Conservation (phyloP, 1,140 invertebrate genomes). For the Lepidurus packardi region DNA sequence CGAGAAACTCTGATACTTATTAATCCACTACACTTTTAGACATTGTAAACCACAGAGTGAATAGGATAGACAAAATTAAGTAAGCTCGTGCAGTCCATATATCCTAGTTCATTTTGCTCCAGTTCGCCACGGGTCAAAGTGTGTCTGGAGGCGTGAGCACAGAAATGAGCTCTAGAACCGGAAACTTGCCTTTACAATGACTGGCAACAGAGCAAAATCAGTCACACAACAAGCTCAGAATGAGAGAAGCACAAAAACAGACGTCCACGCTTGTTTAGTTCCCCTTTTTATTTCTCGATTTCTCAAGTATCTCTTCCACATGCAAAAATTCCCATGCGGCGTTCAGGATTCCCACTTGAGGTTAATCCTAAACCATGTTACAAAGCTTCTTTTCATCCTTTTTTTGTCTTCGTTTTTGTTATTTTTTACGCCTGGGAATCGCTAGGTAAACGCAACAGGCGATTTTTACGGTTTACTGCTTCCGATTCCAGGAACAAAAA, state of each 20-base stretch:
- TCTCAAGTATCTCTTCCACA: neutral
- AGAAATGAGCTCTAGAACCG: neutral
- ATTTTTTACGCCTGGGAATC: neutral
- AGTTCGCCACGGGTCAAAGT: slow-evolving; percentile 2
- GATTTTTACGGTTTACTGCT: neutral
- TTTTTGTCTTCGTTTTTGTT: neutral
- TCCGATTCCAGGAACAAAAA: neutral
- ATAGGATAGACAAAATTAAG: neutral
- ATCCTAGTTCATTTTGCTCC: neutral
- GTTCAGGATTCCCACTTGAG: neutral
- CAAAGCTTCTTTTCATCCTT: neutral
- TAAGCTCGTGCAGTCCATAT: neutral
- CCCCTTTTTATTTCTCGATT: neutral
- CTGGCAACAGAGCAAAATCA: neutral
- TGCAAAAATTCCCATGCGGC: neutral
- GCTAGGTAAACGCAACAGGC: neutral
- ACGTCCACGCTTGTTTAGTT: neutral
- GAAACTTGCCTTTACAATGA: neutral
- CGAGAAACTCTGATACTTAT: too few relatives aligned
- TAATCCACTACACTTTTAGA: too few relatives aligned
- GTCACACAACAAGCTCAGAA: neutral
- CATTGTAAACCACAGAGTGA: too few relatives aligned
- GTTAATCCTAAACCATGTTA: slow-evolving; percentile 8
- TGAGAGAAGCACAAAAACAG: neutral
- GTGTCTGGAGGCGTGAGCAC: neutral